Conservation (phyloP, 2,113 vertebrate genomes). For the Phaethornis superciliosus region DNA sequence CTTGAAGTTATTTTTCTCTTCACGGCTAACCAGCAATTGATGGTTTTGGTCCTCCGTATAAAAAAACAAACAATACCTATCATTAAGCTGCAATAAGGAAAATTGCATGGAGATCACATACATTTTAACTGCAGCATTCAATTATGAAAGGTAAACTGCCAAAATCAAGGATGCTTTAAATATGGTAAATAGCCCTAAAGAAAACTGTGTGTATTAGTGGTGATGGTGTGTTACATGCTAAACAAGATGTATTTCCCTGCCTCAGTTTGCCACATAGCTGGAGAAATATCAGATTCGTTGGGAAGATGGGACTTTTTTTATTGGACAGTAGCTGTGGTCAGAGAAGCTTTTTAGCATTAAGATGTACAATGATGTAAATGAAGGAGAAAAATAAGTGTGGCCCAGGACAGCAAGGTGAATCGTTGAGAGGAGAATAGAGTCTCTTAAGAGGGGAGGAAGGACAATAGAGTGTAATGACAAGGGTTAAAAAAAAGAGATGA, state of each 20-base stretch:
- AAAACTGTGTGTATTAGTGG: not conserved
- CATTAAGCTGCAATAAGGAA: not conserved
- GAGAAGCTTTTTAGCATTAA: not conserved
- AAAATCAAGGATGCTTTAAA: not conserved
- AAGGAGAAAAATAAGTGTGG: not conserved
- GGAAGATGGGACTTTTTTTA: not conserved
- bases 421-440: not conserved
- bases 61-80: constrained; percentile 21
- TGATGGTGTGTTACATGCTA: not conserved
- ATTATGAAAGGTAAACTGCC: constrained; percentile 1
- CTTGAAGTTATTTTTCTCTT: not conserved
- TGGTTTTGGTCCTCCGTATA: not conserved
- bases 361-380: not conserved
- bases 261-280: not conserved
- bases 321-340: accelerated
- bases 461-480: not conserved
- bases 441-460: not conserved
- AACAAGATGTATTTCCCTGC: not conserved
- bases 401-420: not conserved
- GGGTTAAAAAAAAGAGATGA: not conserved
- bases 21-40: not conserved
- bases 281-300: not conserved
- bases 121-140: not conserved
- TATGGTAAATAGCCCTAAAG: not conserved
- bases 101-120: not conserved